phyloP scores from a whole-genome alignment of 2,888 invertebrate genomes.

The Aphodius sticticus region DNA sequence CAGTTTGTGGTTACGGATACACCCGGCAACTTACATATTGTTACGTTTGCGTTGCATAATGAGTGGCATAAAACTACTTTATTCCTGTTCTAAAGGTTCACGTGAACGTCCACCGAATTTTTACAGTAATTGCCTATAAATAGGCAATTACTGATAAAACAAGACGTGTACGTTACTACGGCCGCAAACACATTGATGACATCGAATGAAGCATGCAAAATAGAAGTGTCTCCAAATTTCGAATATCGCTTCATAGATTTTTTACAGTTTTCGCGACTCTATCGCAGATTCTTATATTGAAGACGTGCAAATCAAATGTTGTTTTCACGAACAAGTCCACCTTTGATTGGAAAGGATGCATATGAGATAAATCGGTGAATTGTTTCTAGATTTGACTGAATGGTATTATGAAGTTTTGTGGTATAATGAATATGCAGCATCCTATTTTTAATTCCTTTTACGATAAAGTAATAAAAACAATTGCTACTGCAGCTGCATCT shows the following conservation, averaged over 20 bases:
- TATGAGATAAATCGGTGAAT: slow-evolving; percentile 4
- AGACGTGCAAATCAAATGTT: background rate
- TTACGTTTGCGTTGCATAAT: too few species aligned
- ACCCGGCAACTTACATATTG: too few species aligned
- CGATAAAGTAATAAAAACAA: slow-evolving; percentile 7
- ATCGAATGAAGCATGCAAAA: background rate
- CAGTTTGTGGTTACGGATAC: too few species aligned
- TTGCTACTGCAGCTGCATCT: background rate
- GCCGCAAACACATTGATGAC: background rate
- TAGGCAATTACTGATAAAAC: too few species aligned
- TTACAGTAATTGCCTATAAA: too few species aligned
- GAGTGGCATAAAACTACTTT: too few species aligned
- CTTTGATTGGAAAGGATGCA: background rate
- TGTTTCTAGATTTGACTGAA: background rate
- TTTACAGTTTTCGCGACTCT: slow-evolving; percentile 13
- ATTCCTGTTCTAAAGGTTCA: too few species aligned
- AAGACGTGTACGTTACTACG: too few species aligned
- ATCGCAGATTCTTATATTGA: background rate
- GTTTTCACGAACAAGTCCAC: background rate
- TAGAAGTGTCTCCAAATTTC: background rate
- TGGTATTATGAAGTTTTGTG: slow-evolving; percentile 13
- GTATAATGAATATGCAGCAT: background rate
- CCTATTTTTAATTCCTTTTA: slow-evolving; percentile 9
- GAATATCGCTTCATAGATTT: slow-evolving; percentile 13
- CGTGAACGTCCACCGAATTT: too few species aligned